Conservation (phyloP, 2,797 vertebrate genomes). For the Gambusia yucatana region DNA sequence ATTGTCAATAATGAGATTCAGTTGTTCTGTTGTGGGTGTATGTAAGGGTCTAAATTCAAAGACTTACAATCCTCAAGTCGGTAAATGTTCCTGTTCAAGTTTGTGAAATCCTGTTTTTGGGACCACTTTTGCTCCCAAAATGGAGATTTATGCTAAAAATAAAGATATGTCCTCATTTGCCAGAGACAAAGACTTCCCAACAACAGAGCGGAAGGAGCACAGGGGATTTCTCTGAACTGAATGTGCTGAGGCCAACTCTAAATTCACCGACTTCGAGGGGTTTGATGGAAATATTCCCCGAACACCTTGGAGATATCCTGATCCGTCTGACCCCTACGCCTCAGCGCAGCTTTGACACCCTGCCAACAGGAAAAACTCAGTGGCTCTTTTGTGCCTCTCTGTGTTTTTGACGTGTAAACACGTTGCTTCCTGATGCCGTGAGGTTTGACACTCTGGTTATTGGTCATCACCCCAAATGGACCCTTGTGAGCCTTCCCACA, state of each 20-base stretch:
- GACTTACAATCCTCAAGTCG: slow-evolving; percentile 18
- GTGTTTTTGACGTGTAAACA: background rate
- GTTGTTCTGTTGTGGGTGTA: slow-evolving; percentile 5
- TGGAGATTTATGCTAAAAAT: slow-evolving; percentile 51
- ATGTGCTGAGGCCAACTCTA: slow-evolving; percentile 27
- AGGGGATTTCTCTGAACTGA: slow-evolving; percentile 30
- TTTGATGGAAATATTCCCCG: slow-evolving; percentile 14
- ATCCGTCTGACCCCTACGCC: background rate
- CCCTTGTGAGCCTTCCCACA: slow-evolving; percentile 4
- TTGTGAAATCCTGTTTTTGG: slow-evolving; percentile 41
- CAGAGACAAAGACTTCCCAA: slow-evolving; percentile 58
- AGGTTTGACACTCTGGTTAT: background rate
- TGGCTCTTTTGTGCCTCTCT: background rate
- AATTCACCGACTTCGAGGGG: slow-evolving; percentile 23
- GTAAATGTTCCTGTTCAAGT: slow-evolving; percentile 25
- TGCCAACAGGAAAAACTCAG: background rate
- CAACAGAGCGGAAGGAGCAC: slow-evolving; percentile 22
- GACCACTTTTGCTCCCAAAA: slow-evolving; percentile 39
- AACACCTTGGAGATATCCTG: background rate
- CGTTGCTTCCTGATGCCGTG: background rate
- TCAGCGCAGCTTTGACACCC: background rate
- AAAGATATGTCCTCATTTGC: slow-evolving; percentile 31
- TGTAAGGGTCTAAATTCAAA: slow-evolving; percentile 22
- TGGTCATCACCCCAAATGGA: background rate
- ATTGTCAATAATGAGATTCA: slow-evolving; percentile 6